Base-by-base conservation (phyloP, 2,888 invertebrate genomes). In the Busseola fusca region DNA sequence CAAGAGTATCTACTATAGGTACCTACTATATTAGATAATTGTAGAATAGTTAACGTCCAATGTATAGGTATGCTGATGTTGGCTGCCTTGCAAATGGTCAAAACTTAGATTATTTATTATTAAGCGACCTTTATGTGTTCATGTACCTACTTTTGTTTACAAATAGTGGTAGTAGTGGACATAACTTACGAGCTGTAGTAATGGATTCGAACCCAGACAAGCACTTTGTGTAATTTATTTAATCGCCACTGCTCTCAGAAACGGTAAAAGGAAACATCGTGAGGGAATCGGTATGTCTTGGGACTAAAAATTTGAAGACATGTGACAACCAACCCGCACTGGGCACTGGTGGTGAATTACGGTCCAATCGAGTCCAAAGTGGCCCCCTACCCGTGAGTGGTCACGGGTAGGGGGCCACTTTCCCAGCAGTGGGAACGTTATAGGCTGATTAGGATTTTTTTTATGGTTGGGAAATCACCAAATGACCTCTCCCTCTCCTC, bases 31-130 rank as follows among this genome's bases (percentile, higher is more conserved):
- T 45, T 18, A 14, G 50, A 16, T 30, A 12, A 42, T 60, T 27
- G 14, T 37, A 16, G 27, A 56, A 56, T 42, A 37, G 10, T 16
- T 48, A 56, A 50, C 56, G 12, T 64, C 54, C 16, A 27, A 56
- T 40, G 21, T 37, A 37, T 57, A 56, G 25, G 25, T 45, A 37
- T 48, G 27, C n/a, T 56, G 37, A 25, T 69, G 34, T 48, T 73
- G 30, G 27, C 7, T 74, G 5, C 25, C 48, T 56, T 50, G 37
- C 27, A 18, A 72, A 54, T 10, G 3, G 37, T 40, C 48, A 37
- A 54, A 7, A 58, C 21, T 21, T 34, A 50, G 30, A 58, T 70
- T 42, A 54, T 54, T 54, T 68, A 69, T 16, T 27, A 64, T 25
- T 16, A 14, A 12, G 37, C 34, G 25, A 4, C 12, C 16, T n/a